Percentiles rank a stretch among this genome's conserved stretches.
phyloP scores from a whole-genome alignment of 2,888 invertebrate species.

The Candidula unifasciata region DNA sequence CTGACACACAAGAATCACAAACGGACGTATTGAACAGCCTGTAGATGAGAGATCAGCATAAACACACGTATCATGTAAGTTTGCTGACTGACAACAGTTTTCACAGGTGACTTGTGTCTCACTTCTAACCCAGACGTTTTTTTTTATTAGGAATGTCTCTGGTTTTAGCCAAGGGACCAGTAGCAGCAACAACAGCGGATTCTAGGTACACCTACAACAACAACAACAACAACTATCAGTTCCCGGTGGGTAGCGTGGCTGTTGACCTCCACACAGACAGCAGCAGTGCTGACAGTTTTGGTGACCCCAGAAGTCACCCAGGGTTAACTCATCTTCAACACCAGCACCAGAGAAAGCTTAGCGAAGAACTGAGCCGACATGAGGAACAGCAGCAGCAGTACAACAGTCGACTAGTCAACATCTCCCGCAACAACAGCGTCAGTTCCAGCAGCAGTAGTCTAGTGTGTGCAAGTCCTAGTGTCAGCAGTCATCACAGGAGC shows the following conservation, averaged over 20 bases:
- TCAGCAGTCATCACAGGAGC: neutral
- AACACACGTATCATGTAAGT: too few species aligned
- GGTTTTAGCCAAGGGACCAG: neutral
- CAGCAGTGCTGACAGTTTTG: conserved; percentile 11
- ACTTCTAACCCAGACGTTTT: neutral
- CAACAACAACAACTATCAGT: too few species aligned
- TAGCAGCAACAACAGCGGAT: neutral
- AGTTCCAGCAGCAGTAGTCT: neutral
- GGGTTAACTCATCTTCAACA: neutral
- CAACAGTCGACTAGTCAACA: neutral
- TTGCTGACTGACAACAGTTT: too few species aligned
- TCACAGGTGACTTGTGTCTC: too few species aligned
- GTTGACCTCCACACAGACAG: neutral
- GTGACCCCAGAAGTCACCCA: neutral
- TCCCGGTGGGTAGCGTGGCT: neutral
- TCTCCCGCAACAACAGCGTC: neutral
- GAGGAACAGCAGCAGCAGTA: neutral
- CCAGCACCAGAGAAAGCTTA: neutral
- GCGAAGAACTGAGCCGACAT: neutral
- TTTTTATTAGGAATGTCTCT: conserved; percentile 15
- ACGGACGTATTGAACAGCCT: too few species aligned
- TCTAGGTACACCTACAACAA: neutral
- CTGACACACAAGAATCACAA: too few species aligned
- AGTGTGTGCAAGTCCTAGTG: too few species aligned
- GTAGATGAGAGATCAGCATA: too few species aligned